A percentile compares a stretch with the other conserved stretches of the same genome.
phyloP scores from a whole-genome alignment of 2,888 invertebrate species.

The Dynastes hyllus region DNA sequence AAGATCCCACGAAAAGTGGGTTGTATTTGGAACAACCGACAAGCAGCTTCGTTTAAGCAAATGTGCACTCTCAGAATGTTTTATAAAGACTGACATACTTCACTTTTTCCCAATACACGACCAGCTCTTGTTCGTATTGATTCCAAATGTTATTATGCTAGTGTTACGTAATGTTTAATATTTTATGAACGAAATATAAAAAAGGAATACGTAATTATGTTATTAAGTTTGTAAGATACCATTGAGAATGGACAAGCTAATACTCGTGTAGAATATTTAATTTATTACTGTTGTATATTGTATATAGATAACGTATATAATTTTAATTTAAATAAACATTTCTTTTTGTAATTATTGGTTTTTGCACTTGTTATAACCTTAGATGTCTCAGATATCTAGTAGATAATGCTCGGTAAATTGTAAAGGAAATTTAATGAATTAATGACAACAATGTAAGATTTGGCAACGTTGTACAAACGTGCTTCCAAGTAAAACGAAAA shows the following conservation, averaged over 20 bases:
- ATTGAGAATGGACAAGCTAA: conserved; percentile 27
- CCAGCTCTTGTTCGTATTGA: background rate
- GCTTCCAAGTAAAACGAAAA: too few species aligned
- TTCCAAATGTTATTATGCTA: background rate
- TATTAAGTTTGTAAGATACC: conserved; percentile 36
- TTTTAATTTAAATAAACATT: conserved; percentile 30
- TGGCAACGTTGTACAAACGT: too few species aligned
- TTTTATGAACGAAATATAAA: conserved; percentile 17
- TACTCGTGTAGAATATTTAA: conserved; percentile 44
- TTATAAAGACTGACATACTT: conserved; percentile 26
- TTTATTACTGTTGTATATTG: conserved; percentile 39
- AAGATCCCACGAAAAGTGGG: conserved; percentile 53
- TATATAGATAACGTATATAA: conserved; percentile 29
- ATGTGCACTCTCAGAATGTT: background rate
- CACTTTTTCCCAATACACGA: background rate
- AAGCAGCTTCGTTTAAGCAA: conserved; percentile 77
- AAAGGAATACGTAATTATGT: conserved; percentile 1
- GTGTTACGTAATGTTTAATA: conserved; percentile 16
- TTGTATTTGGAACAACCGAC: conserved; percentile 78
- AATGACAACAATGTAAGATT: too few species aligned
- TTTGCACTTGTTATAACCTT: background rate
- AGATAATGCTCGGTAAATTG: too few species aligned
- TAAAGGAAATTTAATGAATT: too few species aligned
- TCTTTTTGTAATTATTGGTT: background rate
- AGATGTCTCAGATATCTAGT: too few species aligned